Percentiles rank a stretch among this genome's conserved stretches.
Evolutionary conservation across 2,113 vertebrate species (phyloP).

Genomic region (Bungarus multicinctus): DNA sequence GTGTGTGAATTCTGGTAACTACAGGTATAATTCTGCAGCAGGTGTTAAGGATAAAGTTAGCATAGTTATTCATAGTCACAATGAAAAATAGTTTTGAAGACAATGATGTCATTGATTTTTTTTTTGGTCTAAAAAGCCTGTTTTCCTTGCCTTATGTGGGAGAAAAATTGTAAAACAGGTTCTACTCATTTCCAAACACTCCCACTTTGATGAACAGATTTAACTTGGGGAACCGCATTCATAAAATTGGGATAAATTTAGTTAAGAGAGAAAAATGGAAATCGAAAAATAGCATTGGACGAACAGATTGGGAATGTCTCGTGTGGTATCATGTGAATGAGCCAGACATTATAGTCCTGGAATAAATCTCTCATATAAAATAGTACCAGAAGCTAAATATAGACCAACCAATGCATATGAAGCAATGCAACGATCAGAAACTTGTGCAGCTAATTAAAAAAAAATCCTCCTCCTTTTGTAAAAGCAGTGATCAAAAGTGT

Average conservation of each 20-base stretch:
- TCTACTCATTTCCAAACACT: background rate
- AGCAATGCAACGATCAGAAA: background rate
- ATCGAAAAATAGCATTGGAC: background rate
- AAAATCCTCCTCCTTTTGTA: background rate
- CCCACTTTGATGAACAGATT: background rate
- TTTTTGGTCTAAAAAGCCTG: background rate
- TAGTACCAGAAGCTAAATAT: background rate
- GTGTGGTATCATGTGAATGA: background rate
- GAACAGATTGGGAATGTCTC: background rate
- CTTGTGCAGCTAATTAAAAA: background rate
- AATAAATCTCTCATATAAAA: background rate
- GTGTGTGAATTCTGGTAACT: background rate
- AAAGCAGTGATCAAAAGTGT: background rate
- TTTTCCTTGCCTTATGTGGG: background rate
- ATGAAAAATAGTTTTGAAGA: background rate
- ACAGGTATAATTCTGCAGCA: background rate
- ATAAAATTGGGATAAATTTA: background rate
- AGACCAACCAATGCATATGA: background rate
- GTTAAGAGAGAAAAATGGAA: background rate
- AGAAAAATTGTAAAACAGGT: background rate
- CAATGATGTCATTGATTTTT: background rate
- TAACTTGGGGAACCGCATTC: background rate
- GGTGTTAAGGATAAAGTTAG: background rate
- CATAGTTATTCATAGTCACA: background rate
- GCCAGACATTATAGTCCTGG: background rate